Evolutionary conservation across 2,797 vertebrate genomes (phyloP), one percentile per base, ranked within the genome.

Genomic region (Peromyscus nudipes): DNA sequence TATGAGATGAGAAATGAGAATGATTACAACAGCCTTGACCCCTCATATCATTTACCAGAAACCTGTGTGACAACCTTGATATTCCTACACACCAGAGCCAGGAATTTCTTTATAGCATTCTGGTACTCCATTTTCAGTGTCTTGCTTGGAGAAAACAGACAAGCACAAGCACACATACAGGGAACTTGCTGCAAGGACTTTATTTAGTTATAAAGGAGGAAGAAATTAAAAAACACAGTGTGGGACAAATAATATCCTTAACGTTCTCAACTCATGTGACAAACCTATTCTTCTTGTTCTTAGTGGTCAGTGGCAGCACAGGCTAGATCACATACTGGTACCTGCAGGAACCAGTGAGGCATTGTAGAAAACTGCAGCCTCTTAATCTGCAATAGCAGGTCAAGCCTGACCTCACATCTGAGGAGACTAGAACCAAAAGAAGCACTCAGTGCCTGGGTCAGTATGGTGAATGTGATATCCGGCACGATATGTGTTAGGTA

Each of bases 331-430:
- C 0, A 2, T 55, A 17, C 7, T 2, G n/a, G 16, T 21, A 8
- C 10, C 23, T 11, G 62, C 1, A 1, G 14, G 1, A 0, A 10
- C 64, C 29, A 4, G 0, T 0, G 2, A 6, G 4, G 13, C 1
- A 0, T 62, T 89, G 49, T 31, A 0, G 0, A 4, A 0, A 0
- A 4, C 0, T n/a, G 43, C 96, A 96, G 43, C 0, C 0, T 12
- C 1, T 0, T 6, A 3, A 3, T 49, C 25, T 79, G 31, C 82
- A 91, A 2, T 1, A 0, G 14, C 91, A 91, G 10, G 0, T 4
- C 21, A 7, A 0, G 1, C 0, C 4, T 2, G 6, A 16, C 9
- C 0, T 14, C 57, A 43, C n/a, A 5, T 19, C 71, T 89, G 64
- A 6, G 27, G 46, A 89, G 10, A 84, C 0, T 40, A 25, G 64